Conservation (phyloP, 2,113 vertebrate species). For the Petromus typicus region DNA sequence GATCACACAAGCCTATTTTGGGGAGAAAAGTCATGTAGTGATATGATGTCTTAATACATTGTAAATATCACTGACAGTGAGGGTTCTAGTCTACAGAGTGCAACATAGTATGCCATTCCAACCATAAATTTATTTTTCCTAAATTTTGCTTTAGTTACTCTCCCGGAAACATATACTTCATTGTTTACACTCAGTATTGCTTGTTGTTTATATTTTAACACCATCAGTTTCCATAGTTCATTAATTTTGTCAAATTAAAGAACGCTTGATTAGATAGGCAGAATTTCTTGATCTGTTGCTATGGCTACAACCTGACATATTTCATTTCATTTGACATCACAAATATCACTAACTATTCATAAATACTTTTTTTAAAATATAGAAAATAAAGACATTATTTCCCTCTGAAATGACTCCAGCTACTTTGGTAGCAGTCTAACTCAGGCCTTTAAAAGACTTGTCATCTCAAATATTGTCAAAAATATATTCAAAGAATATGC, state of each 20-base stretch:
- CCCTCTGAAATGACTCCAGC: neutral
- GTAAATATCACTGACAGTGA: constrained; percentile 34
- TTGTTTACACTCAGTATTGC: constrained; percentile 26
- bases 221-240: constrained; percentile 20
- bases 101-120: neutral
- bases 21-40: neutral
- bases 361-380: constrained; percentile 38
- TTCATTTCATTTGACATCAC: constrained; percentile 22
- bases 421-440: neutral
- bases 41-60: constrained; percentile 1
- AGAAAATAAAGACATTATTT: constrained; percentile 29
- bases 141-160: constrained; percentile 20
- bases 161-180: neutral
- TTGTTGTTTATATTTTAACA: constrained; percentile 52
- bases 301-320: neutral
- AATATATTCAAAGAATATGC: neutral
- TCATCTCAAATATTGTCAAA: neutral
- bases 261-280: neutral
- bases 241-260: constrained; percentile 59
- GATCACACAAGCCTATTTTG: neutral
- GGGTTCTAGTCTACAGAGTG: neutral
- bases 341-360: constrained; percentile 29
- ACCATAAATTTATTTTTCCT: neutral
- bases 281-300: constrained; percentile 4
- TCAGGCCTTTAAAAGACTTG: neutral